phyloP scores from a whole-genome alignment of 1,140 invertebrate genomes.

The Micrasema longulum region DNA sequence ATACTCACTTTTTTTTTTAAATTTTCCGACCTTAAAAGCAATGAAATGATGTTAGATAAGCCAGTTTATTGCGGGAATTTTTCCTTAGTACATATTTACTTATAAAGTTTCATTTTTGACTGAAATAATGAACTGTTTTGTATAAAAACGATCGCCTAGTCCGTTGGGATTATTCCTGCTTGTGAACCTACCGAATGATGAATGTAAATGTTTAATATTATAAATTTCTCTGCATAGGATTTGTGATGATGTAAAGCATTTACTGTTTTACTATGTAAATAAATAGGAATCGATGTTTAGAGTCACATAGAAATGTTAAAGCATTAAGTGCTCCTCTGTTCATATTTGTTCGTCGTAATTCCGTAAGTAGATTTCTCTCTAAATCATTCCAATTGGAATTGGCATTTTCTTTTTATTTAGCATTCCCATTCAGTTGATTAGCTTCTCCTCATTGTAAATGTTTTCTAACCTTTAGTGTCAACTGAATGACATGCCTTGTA shows the following conservation, averaged over 20 bases:
- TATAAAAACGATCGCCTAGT: slow-evolving; percentile 47
- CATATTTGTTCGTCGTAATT: slow-evolving; percentile 29
- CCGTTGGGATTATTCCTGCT: slow-evolving; percentile 40
- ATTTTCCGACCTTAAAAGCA: no score
- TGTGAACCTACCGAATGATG: slow-evolving; percentile 36
- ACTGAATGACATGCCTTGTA: slow-evolving; percentile 20
- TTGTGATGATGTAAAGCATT: slow-evolving; percentile 41
- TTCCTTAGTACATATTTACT: not conserved
- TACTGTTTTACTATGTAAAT: slow-evolving; percentile 40
- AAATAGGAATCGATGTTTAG: slow-evolving; percentile 42
- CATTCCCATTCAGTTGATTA: slow-evolving; percentile 10
- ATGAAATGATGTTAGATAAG: no score
- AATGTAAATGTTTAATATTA: slow-evolving; percentile 39
- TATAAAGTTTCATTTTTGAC: slow-evolving; percentile 45
- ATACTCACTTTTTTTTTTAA: no score
- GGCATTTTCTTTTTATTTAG: slow-evolving; percentile 9
- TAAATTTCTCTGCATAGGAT: slow-evolving; percentile 37
- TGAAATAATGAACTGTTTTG: slow-evolving; percentile 48
- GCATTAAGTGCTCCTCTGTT: slow-evolving; percentile 17
- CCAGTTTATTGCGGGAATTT: no score
- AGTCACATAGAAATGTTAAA: slow-evolving; percentile 39
- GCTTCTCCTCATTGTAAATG: not conserved
- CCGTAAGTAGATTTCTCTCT: slow-evolving; percentile 16
- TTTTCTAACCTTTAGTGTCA: not conserved
- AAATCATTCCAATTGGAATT: slow-evolving; percentile 14